Conservation (phyloP, 2,797 vertebrate genomes). For the Bradypodion ventrale region DNA sequence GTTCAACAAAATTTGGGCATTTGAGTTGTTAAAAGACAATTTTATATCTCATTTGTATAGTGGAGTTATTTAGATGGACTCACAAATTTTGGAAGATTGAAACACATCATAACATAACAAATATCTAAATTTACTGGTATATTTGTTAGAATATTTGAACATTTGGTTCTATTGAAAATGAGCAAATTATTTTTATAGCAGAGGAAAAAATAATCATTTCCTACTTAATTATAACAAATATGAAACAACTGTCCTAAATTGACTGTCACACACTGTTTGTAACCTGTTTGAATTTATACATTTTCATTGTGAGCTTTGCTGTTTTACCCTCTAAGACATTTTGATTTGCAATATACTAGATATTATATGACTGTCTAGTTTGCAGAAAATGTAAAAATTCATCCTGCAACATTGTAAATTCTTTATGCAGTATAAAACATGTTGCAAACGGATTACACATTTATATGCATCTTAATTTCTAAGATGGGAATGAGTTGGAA, state of each 20-base stretch:
- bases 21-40: background rate
- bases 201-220: background rate
- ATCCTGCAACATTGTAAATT: background rate
- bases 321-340: background rate
- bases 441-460: background rate
- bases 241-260: constrained; percentile 42
- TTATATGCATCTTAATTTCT: background rate
- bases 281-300: background rate
- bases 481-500: background rate
- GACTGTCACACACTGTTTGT: constrained; percentile 15
- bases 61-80: constrained; percentile 2
- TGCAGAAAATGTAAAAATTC: constrained; percentile 27
- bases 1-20: background rate
- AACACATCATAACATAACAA: background rate
- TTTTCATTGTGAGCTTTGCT: constrained; percentile 40
- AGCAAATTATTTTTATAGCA: background rate
- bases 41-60: constrained; percentile 9
- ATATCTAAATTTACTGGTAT: background rate
- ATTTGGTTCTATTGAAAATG: background rate
- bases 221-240: constrained; percentile 37
- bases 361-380: background rate
- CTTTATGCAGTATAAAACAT: background rate
- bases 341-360: background rate
- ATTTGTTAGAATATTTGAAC: constrained; percentile 1
- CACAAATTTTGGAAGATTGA: background rate